A percentile compares a stretch with the other conserved stretches of the same genome.
These are phyloP conservation scores for Heptranchias perlo DNA, from an alignment of 2,113 vertebrate species.

Conservation along the genomic window DNA sequence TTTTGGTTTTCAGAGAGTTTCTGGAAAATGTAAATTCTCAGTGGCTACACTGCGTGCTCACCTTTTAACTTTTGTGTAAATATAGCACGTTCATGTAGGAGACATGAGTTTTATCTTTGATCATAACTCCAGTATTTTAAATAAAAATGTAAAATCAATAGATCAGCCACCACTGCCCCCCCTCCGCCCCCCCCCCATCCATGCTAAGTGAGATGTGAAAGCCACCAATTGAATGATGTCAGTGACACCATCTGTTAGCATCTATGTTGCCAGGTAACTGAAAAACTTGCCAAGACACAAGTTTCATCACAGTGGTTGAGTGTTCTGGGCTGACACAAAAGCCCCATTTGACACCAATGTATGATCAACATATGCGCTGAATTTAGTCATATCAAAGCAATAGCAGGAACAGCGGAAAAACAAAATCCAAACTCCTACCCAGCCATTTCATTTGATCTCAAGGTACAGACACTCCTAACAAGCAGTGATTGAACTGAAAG, in stretches of 20 bases:
- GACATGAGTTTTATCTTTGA: background rate
- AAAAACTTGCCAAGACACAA: background rate
- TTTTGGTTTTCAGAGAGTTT: background rate
- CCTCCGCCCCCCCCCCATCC: background rate
- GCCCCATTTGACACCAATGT: background rate
- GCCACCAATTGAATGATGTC: conserved; percentile 4
- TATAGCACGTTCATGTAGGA: background rate
- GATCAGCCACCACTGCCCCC: too few relatives aligned
- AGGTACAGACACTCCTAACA: background rate
- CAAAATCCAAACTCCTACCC: background rate
- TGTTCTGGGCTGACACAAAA: background rate
- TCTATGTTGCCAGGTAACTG: conserved; percentile 1
- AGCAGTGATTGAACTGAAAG: background rate
- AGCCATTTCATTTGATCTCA: background rate
- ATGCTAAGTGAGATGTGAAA: conserved; percentile 4
- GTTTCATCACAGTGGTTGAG: background rate
- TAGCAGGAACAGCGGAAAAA: background rate
- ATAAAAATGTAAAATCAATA: background rate
- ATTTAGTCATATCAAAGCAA: background rate
- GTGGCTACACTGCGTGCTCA: background rate
- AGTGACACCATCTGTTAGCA: conserved; percentile 1
- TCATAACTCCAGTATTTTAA: background rate
- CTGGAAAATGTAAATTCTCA: background rate
- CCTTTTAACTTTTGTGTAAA: background rate
- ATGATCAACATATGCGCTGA: background rate